These are phyloP conservation scores for Alosa sapidissima DNA, from an alignment of 2,797 vertebrate species.

Conservation along the genomic window DNA sequence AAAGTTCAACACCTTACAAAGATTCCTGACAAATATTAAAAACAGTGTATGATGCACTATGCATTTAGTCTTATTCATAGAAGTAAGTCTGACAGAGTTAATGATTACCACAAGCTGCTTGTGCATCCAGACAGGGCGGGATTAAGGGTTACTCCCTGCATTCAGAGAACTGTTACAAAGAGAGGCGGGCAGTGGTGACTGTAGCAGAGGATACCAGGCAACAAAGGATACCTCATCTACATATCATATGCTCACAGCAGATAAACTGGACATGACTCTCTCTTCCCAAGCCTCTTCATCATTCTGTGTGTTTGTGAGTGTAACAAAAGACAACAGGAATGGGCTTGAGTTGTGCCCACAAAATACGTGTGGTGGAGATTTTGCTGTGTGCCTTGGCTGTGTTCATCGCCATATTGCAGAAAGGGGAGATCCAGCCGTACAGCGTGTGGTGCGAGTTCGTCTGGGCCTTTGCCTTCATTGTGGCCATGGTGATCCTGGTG, in stretches of 20 bases:
- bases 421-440: rapidly evolving
- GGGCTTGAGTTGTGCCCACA: slow-evolving; percentile 23
- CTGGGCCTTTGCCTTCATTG: slow-evolving; percentile 69
- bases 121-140: too few species aligned
- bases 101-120: too few species aligned
- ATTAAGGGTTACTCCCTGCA: background rate
- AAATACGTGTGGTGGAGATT: slow-evolving; percentile 65
- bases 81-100: too few species aligned
- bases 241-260: too few species aligned
- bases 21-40: too few species aligned
- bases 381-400: slow-evolving; percentile 63
- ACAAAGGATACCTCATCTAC: background rate
- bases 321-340: background rate
- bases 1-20: too few species aligned
- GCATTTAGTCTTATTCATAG: too few species aligned
- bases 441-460: slow-evolving; percentile 77
- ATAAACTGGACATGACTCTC: background rate
- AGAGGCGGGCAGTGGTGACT: background rate
- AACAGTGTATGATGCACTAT: too few species aligned
- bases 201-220: background rate
- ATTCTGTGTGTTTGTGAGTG: slow-evolving; percentile 3
- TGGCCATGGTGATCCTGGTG: slow-evolving; percentile 64
- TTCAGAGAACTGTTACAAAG: background rate
- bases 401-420: slow-evolving; percentile 61
- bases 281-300: background rate